Evolutionary conservation across 1,140 invertebrate species (phyloP).

Genomic region (Temnothorax curvispinosus): DNA sequence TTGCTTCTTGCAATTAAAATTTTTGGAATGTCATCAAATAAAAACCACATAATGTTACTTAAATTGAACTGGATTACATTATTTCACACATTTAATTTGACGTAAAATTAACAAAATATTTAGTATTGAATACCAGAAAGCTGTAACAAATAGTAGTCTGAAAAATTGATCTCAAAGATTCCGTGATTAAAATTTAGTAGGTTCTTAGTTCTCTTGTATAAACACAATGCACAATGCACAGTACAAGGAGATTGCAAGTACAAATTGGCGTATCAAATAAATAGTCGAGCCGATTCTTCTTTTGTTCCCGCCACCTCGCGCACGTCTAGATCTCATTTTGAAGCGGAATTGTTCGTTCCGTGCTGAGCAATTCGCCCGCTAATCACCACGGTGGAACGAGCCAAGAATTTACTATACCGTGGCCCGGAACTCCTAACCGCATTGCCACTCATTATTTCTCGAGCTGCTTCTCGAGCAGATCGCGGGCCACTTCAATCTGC

Average conservation of each 20-base stretch:
- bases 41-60: neutral
- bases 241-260: neutral
- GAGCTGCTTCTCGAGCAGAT: neutral
- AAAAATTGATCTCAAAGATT: neutral
- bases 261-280: slow-evolving; percentile 34
- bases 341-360: slow-evolving; percentile 19
- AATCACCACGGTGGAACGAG: slow-evolving; percentile 52
- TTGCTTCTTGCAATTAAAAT: neutral
- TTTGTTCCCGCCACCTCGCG: neutral
- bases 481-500: neutral
- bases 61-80: neutral
- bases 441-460: slow-evolving; percentile 48
- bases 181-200: neutral
- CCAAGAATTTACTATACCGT: slow-evolving; percentile 63
- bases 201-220: neutral
- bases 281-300: slow-evolving; percentile 16
- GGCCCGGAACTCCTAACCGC: neutral
- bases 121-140: neutral
- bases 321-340: slow-evolving; percentile 25
- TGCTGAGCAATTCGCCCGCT: slow-evolving; percentile 52
- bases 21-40: neutral
- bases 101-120: neutral
- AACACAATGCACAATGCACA: neutral
- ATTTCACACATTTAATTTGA: neutral
- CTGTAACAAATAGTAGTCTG: neutral